Conservation (phyloP, 2,113 vertebrate genomes). For the Tautogolabrus adspersus region DNA sequence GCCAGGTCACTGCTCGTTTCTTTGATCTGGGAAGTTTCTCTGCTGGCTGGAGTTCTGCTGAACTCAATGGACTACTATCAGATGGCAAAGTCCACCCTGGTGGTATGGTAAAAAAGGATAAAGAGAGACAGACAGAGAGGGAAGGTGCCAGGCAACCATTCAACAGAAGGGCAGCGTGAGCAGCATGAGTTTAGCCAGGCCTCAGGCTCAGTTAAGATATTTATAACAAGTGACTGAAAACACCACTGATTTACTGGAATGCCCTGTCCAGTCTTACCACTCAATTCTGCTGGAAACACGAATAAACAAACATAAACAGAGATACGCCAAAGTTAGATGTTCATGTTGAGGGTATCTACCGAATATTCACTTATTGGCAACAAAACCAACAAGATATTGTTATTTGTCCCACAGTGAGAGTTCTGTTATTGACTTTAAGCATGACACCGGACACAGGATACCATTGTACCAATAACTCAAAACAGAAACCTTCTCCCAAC, state of each 20-base stretch:
- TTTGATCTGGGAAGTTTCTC: slow-evolving; percentile 67
- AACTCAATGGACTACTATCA: slow-evolving; percentile 58
- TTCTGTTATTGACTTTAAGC: no score
- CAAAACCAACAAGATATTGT: no score
- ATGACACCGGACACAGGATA: no score
- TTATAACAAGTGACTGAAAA: slow-evolving; percentile 58
- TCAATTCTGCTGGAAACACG: slow-evolving; percentile 39
- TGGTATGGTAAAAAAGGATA: slow-evolving; percentile 33
- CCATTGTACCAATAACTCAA: no score
- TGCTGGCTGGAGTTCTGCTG: slow-evolving; percentile 39
- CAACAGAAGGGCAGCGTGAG: slow-evolving; percentile 20
- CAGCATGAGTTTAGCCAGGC: slow-evolving; percentile 26
- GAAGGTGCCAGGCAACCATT: slow-evolving; percentile 29
- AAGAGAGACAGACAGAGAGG: slow-evolving; percentile 14
- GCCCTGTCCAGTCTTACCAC: slow-evolving; percentile 29
- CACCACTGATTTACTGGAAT: slow-evolving; percentile 49
- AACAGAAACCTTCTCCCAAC: no score
- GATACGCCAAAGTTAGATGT: slow-evolving; percentile 7
- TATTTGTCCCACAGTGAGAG: not conserved
- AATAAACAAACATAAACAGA: slow-evolving; percentile 57
- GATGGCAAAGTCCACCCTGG: slow-evolving; percentile 46
- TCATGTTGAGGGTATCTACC: not conserved
- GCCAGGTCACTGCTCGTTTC: slow-evolving; percentile 54
- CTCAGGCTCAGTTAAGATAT: slow-evolving; percentile 38
- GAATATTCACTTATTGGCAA: not conserved